Base-by-base conservation (phyloP, 2,113 vertebrate species). In the Heloderma charlesbogerti region DNA sequence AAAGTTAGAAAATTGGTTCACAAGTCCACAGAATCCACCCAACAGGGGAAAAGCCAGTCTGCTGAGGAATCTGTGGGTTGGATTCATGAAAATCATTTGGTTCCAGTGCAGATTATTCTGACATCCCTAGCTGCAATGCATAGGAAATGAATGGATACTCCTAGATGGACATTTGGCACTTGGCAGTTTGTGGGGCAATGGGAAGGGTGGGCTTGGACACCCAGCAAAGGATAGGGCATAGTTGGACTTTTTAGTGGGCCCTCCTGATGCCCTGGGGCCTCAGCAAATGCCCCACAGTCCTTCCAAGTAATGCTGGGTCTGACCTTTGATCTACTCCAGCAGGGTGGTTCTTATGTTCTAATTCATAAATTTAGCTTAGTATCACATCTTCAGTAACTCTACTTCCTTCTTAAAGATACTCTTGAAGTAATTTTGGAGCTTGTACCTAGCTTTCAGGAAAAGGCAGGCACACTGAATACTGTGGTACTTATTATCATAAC, bases 361-460 rank as follows among this genome's bases (percentile, higher is more conserved):
- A 6, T 0, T 6, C 7, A n/a, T 75, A 74, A 60, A 37, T 25
- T 63, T 1, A 0, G 29, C 5, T n/a, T 4, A 0, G 34, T 29
- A 54, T 69, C 2, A 2, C 6, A 31, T 79, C 27, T 86, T 90
- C 45, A 9, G 27, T 31, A 78, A 67, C 22, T 82, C 18, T 66
- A 45, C 15, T 45, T 8, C 4, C 13, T 34, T 22, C 7, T 25
- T 27, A 75, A 18, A 71, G 16, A 31, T 31, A 12, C 16, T 34
- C 31, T 16, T 1, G 0, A 2, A 0, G 22, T 0, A 0, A 0
- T 1, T 16, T 12, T 0, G 34, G 27, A 40, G 6, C 15, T 48
- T 87, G 91, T 85, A 1, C 91, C 92, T 16, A 63, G 4, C 31
- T 89, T 0, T 48, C 0, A 16, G 66, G 57, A 48, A 37, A 37